These are phyloP conservation scores for Malaclemys terrapin DNA, from an alignment of 2,113 vertebrate genomes.

Conservation along the genomic window DNA sequence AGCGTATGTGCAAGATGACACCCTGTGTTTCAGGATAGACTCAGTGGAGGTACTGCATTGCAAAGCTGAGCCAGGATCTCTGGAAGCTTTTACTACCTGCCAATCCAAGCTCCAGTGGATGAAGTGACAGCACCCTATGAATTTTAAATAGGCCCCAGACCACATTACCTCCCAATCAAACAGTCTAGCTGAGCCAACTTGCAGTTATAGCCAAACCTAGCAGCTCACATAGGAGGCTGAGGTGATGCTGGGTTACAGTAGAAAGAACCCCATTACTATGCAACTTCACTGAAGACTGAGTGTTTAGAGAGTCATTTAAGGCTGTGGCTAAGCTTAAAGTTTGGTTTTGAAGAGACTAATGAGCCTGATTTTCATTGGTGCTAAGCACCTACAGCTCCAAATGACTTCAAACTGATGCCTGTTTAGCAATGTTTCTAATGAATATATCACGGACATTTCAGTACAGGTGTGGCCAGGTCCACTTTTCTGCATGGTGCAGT, in stretches of 20 bases:
- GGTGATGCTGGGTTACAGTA: not conserved
- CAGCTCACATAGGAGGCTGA: not conserved
- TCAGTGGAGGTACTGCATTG: not conserved
- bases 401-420: not conserved
- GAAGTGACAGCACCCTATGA: not conserved
- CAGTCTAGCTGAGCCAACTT: constrained; percentile 13
- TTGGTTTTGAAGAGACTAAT: constrained; percentile 46
- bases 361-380: constrained; percentile 35
- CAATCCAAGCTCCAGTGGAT: not conserved
- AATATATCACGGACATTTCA: not conserved
- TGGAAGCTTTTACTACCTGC: not conserved
- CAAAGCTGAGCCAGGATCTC: not conserved
- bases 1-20: not conserved
- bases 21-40: not conserved
- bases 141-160: not conserved
- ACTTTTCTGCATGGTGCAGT: not conserved
- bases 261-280: constrained; percentile 39
- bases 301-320: constrained; percentile 13
- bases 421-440: not conserved
- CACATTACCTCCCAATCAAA: not conserved
- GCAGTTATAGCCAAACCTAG: not conserved
- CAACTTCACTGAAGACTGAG: constrained; percentile 38
- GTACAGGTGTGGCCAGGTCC: not conserved
- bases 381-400: constrained; percentile 23
- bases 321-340: not conserved